A percentile compares a stretch with the other conserved stretches of the same genome.
Evolutionary conservation across 1,140 invertebrate species (phyloP).

Genomic region (Macrotrachela quadricornifera): DNA sequence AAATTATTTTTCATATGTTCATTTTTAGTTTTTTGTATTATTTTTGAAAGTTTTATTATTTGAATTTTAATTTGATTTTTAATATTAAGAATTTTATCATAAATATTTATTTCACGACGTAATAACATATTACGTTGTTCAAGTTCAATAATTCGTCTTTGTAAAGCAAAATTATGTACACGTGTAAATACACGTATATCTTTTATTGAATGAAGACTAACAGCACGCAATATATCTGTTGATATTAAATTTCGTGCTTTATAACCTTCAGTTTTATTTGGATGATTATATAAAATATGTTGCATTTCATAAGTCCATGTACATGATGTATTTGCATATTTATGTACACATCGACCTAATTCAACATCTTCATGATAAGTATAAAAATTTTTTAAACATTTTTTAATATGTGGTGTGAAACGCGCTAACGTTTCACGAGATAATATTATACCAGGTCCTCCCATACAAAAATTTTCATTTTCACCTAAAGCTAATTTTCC

Average conservation of each 20-base stretch:
- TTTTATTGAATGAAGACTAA: slow-evolving; percentile 88
- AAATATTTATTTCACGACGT: no score
- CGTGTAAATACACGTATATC: slow-evolving; percentile 22
- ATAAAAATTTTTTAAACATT: slow-evolving; percentile 72
- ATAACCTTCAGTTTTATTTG: slow-evolving; percentile 66
- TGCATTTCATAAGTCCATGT: slow-evolving; percentile 99
- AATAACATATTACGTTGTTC: no score
- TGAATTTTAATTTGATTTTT: no score
- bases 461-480: slow-evolving; percentile 98
- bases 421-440: slow-evolving; percentile 31
- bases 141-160: no score
- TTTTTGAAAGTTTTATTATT: no score
- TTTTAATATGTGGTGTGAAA: slow-evolving; percentile 37
- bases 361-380: slow-evolving; percentile 96
- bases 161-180: no score
- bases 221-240: slow-evolving; percentile 71
- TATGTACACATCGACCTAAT: slow-evolving; percentile 75
- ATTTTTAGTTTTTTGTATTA: no score
- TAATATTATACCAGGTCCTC: slow-evolving; percentile 77
- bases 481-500: slow-evolving; percentile 69
- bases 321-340: slow-evolving; percentile 77
- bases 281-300: slow-evolving; percentile 82
- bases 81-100: no score
- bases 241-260: slow-evolving; percentile 53
- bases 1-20: no score